Evolutionary conservation across 2,797 vertebrate species (phyloP).

Genomic region (Poeciliopsis presidionis): DNA sequence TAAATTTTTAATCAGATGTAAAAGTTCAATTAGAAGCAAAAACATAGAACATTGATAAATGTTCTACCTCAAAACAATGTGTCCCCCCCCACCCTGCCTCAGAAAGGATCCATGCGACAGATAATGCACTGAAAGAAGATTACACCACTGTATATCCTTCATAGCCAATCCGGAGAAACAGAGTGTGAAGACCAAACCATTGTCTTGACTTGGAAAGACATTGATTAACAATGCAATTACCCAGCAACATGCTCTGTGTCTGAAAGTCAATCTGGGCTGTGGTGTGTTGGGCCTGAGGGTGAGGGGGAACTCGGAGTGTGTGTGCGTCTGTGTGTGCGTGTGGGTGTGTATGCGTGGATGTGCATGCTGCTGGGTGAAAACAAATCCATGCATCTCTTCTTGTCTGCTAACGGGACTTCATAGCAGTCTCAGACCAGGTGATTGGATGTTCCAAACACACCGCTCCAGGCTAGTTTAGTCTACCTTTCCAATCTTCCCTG

Average conservation of each 20-base stretch:
- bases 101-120: slow-evolving; percentile 51
- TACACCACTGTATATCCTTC: slow-evolving; percentile 76
- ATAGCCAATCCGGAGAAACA: slow-evolving; percentile 71
- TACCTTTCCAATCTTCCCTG: slow-evolving; percentile 55
- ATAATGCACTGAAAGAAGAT: slow-evolving; percentile 77
- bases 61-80: slow-evolving; percentile 57
- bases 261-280: slow-evolving; percentile 76
- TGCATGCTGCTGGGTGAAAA: slow-evolving; percentile 33
- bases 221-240: slow-evolving; percentile 87
- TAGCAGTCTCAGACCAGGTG: slow-evolving; percentile 49
- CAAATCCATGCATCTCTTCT: slow-evolving; percentile 40
- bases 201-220: slow-evolving; percentile 79
- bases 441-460: slow-evolving; percentile 41
- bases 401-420: slow-evolving; percentile 48
- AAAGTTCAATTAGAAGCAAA: slow-evolving; percentile 45
- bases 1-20: slow-evolving; percentile 37
- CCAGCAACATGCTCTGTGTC: slow-evolving; percentile 77
- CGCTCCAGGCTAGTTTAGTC: slow-evolving; percentile 56
- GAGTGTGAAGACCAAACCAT: slow-evolving; percentile 70
- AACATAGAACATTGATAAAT: slow-evolving; percentile 60
- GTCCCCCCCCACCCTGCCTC: not conserved
- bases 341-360: slow-evolving; percentile 33
- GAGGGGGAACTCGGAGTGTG: slow-evolving; percentile 30
- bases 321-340: not conserved
- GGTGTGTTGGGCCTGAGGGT: slow-evolving; percentile 62